These are phyloP conservation scores for Sporophila hypoxantha DNA, from an alignment of 2,113 vertebrate species.

Conservation along the genomic window DNA sequence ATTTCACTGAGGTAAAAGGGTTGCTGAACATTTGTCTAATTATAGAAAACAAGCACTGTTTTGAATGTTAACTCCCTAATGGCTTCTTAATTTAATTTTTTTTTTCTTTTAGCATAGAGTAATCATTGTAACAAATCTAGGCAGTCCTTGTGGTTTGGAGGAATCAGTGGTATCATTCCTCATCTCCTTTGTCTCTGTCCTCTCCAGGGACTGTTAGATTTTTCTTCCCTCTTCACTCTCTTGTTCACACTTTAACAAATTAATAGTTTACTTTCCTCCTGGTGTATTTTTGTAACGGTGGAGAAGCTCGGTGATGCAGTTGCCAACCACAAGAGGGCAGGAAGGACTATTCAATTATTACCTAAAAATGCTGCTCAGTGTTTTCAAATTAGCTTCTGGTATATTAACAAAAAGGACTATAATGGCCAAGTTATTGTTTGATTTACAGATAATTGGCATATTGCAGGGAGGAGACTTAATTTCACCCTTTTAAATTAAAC, in stretches of 20 bases:
- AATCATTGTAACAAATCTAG: background rate
- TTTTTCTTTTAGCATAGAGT: background rate
- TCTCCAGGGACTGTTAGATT: background rate
- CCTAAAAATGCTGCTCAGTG: slow-evolving; percentile 64
- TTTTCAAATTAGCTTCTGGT: slow-evolving; percentile 83
- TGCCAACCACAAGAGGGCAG: slow-evolving; percentile 76
- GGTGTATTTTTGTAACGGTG: background rate
- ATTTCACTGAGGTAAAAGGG: background rate
- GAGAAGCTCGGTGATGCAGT: slow-evolving; percentile 44
- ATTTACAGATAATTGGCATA: slow-evolving; percentile 91
- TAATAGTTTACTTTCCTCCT: slow-evolving; percentile 31
- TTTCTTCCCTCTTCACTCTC: background rate
- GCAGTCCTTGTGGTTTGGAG: background rate
- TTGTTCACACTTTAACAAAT: slow-evolving; percentile 27
- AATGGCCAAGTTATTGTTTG: slow-evolving; percentile 92
- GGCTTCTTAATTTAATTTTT: slow-evolving; percentile 11
- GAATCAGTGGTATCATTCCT: background rate
- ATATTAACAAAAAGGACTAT: slow-evolving; percentile 85
- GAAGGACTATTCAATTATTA: slow-evolving; percentile 73
- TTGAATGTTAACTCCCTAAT: slow-evolving; percentile 16
- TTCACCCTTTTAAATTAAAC: slow-evolving; percentile 91
- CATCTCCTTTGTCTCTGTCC: background rate
- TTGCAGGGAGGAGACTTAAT: slow-evolving; percentile 85
- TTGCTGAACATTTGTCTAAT: background rate
- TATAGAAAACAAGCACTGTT: slow-evolving; percentile 26